A percentile compares a stretch with the other conserved stretches of the same genome.
Evolutionary conservation across 2,888 invertebrate genomes (phyloP).

Genomic region (Phrixothrix hirtus): DNA sequence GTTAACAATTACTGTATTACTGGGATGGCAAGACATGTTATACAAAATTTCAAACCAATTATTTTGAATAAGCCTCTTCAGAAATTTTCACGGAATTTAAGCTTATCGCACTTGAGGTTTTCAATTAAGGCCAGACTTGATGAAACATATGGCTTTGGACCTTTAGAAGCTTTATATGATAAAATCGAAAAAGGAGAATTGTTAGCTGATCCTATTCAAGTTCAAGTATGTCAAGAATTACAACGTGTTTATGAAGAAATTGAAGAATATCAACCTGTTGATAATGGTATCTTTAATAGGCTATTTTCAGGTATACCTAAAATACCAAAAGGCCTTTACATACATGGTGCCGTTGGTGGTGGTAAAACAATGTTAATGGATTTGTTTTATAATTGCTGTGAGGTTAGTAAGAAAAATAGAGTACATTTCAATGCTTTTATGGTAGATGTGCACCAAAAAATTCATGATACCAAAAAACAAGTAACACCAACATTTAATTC

Average conservation of each 20-base stretch:
- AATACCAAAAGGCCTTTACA: conserved; percentile 78
- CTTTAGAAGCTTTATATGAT: conserved; percentile 26
- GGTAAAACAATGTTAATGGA: conserved; percentile 99
- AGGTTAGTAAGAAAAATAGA: conserved; percentile 69
- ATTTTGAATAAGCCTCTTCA: too few relatives aligned
- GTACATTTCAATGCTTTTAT: conserved; percentile 98
- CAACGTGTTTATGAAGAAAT: conserved; percentile 71
- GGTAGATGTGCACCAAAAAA: conserved; percentile 90
- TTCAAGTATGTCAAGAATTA: conserved; percentile 68
- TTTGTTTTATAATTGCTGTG: conserved; percentile 84
- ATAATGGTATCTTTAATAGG: conserved; percentile 53
- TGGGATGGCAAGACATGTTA: conserved; percentile 2
- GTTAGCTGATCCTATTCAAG: conserved; percentile 73
- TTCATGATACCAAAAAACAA: conserved; percentile 85
- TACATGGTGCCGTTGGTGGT: conserved; percentile 89
- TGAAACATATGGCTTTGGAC: conserved; percentile 16
- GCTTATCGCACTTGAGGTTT: background rate
- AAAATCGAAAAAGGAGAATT: conserved; percentile 66
- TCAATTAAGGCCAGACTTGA: conserved; percentile 20
- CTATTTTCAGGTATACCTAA: conserved; percentile 40
- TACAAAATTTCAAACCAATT: background rate
- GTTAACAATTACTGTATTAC: too few relatives aligned
- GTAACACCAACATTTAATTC: too few relatives aligned
- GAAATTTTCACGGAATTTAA: too few relatives aligned
- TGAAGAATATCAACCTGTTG: conserved; percentile 61